A percentile compares a stretch with the other conserved stretches of the same genome.
These are phyloP conservation scores for Salvelinus sp. DNA, from an alignment of 2,113 vertebrate genomes.

Conservation along the genomic window DNA sequence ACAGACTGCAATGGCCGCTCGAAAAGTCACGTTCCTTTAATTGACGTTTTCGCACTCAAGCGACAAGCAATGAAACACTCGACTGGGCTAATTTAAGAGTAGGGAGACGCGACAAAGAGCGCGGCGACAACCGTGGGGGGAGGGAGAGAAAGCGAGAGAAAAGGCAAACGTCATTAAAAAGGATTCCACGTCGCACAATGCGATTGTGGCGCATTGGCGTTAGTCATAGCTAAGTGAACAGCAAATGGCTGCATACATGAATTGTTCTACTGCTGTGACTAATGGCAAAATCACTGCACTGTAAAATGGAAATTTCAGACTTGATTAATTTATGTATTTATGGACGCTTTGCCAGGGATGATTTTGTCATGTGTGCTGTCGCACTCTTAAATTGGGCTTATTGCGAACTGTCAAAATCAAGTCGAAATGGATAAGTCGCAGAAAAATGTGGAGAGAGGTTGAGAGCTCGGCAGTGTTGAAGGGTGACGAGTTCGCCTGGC, in stretches of 20 bases:
- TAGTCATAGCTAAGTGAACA: conserved; percentile 79
- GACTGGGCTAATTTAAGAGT: conserved; percentile 58
- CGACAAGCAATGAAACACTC: conserved; percentile 62
- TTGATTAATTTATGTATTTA: conserved; percentile 82
- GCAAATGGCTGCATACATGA: conserved; percentile 66
- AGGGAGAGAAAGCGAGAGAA: background rate
- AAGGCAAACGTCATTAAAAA: conserved; percentile 66
- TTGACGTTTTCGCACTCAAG: conserved; percentile 58
- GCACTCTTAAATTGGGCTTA: conserved; percentile 62
- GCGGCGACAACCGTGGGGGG: conserved; percentile 26
- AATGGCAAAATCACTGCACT: conserved; percentile 77
- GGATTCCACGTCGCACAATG: conserved; percentile 59
- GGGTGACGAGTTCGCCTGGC: conserved; percentile 28
- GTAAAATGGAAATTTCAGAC: conserved; percentile 83
- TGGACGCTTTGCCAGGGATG: conserved; percentile 60
- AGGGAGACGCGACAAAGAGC: conserved; percentile 25
- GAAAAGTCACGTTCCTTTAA: too few relatives aligned
- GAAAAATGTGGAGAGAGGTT: conserved; percentile 22
- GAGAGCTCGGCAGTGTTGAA: conserved; percentile 32
- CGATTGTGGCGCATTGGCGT: conserved; percentile 59
- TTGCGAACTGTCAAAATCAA: conserved; percentile 49
- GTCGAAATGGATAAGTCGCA: conserved; percentile 1
- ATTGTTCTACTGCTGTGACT: conserved; percentile 73
- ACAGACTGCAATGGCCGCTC: too few relatives aligned
- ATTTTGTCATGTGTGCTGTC: conserved; percentile 64